Conservation (phyloP, 23 tunicate species). For the Corella eumyota region DNA sequence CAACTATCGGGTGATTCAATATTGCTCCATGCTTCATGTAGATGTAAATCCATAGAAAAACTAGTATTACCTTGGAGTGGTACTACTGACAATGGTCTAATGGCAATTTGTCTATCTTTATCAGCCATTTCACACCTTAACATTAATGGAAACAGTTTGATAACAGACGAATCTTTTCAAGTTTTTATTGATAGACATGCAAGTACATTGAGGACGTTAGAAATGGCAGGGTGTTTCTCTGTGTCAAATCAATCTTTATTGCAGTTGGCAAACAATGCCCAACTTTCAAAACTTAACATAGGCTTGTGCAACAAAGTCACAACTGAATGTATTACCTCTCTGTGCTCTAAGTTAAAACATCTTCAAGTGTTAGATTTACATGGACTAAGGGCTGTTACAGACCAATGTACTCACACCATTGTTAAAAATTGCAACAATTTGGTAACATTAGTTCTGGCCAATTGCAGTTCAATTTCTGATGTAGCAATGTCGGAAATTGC, state of each 20-base stretch:
- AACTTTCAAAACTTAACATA: conserved; percentile 18
- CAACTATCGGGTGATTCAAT: conserved; percentile 48
- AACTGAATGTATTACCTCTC: conserved; percentile 12
- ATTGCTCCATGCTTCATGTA: conserved; percentile 49
- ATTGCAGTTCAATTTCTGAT: conserved; percentile 32
- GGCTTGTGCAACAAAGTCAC: conserved; percentile 55
- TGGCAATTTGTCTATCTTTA: conserved; percentile 23
- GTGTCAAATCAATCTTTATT: conserved; percentile 17
- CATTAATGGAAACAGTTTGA: conserved; percentile 45
- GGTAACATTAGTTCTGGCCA: conserved; percentile 26
- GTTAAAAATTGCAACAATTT: conserved; percentile 29
- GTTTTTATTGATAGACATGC: conserved; percentile 12
- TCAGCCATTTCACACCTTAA: conserved; percentile 9
- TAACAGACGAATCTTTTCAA: conserved; percentile 52
- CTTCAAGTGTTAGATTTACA: conserved; percentile 37
- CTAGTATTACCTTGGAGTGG: conserved; percentile 48
- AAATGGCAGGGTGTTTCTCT: conserved; percentile 62
- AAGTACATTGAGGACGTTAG: conserved; percentile 13
- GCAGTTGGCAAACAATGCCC: conserved; percentile 7
- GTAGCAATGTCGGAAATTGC: conserved; percentile 32
- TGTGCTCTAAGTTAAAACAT: conserved; percentile 7
- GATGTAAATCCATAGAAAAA: conserved; percentile 22
- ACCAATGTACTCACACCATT: conserved; percentile 27
- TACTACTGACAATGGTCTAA: conserved; percentile 58
- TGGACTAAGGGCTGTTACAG: conserved; percentile 40